Conservation (phyloP, 2,797 vertebrate species). For the Merluccius polli region DNA sequence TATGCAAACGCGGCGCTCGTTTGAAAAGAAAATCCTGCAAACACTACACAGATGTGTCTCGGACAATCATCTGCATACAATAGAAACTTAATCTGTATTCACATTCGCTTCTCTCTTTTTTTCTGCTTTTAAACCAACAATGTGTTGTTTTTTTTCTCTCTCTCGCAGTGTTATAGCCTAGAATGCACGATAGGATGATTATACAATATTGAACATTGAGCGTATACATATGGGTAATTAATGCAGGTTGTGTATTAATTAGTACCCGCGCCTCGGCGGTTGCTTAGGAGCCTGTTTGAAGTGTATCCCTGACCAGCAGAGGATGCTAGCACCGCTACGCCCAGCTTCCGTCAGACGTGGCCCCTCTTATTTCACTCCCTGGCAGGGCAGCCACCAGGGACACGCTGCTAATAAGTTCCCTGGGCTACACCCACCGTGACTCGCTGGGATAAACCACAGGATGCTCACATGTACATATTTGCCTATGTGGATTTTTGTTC, state of each 20-base stretch:
- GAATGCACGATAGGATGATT: slow-evolving; percentile 27
- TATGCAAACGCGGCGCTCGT: slow-evolving; percentile 12
- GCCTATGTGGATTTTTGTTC: slow-evolving; percentile 36
- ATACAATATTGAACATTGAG: slow-evolving; percentile 30
- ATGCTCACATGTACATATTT: slow-evolving; percentile 8
- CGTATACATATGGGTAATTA: slow-evolving; percentile 48
- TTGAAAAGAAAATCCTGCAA: slow-evolving; percentile 24
- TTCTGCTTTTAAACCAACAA: neutral
- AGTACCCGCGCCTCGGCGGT: slow-evolving; percentile 44
- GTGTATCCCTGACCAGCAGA: slow-evolving; percentile 60
- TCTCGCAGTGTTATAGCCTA: slow-evolving; percentile 33
- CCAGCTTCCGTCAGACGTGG: slow-evolving; percentile 34
- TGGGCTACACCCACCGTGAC: slow-evolving; percentile 55
- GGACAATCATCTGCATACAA: slow-evolving; percentile 50
- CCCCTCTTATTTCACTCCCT: slow-evolving; percentile 34
- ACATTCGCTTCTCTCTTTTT: slow-evolving; percentile 8
- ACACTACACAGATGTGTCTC: slow-evolving; percentile 32
- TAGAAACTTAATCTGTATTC: slow-evolving; percentile 5
- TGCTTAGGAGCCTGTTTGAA: slow-evolving; percentile 55
- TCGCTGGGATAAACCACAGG: slow-evolving; percentile 37
- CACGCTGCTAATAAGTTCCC: slow-evolving; percentile 64
- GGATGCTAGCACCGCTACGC: slow-evolving; percentile 64
- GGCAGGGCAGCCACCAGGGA: slow-evolving; percentile 50
- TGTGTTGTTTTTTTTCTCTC: slow-evolving; percentile 12
- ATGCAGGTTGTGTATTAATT: slow-evolving; percentile 60